A percentile compares a stretch with the other conserved stretches of the same genome.
Evolutionary conservation across 2,888 invertebrate species (phyloP).

Genomic region (Lasius platythorax): DNA sequence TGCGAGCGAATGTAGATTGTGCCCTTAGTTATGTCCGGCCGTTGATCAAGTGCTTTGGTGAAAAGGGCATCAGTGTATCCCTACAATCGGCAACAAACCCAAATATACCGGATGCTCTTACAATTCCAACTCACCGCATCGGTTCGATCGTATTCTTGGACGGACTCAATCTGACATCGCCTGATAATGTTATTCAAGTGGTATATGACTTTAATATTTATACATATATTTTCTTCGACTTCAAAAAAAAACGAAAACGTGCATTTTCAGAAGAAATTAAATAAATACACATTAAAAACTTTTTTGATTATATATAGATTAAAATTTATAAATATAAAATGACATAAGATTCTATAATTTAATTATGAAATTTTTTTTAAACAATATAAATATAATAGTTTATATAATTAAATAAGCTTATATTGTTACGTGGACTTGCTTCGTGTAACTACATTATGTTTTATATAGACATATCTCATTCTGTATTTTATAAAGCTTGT

Average conservation of each 20-base stretch:
- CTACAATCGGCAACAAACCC: slow-evolving; percentile 80
- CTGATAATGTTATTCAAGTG: slow-evolving; percentile 81
- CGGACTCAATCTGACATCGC: slow-evolving; percentile 79
- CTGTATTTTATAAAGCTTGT: too few species aligned
- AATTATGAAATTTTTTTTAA: too few species aligned
- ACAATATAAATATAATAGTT: too few species aligned
- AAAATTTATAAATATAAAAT: too few species aligned
- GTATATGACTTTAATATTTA: slow-evolving; percentile 69
- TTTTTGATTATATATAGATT: not conserved
- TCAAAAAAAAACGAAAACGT: not conserved
- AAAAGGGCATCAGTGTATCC: slow-evolving; percentile 79
- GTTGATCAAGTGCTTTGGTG: slow-evolving; percentile 79
- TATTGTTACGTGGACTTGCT: too few species aligned
- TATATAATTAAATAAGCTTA: too few species aligned
- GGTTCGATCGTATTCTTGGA: slow-evolving; percentile 83
- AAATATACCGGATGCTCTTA: slow-evolving; percentile 79
- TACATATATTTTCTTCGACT: not conserved
- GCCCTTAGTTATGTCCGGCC: slow-evolving; percentile 77
- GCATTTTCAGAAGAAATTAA: not conserved
- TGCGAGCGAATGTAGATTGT: slow-evolving; percentile 68
- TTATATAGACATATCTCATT: too few species aligned
- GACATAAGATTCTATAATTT: too few species aligned
- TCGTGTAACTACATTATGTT: too few species aligned
- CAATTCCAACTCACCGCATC: slow-evolving; percentile 79
- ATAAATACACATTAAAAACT: not conserved